Evolutionary conservation across 1,140 invertebrate genomes (phyloP).

Genomic region (Papilio dardanus): DNA sequence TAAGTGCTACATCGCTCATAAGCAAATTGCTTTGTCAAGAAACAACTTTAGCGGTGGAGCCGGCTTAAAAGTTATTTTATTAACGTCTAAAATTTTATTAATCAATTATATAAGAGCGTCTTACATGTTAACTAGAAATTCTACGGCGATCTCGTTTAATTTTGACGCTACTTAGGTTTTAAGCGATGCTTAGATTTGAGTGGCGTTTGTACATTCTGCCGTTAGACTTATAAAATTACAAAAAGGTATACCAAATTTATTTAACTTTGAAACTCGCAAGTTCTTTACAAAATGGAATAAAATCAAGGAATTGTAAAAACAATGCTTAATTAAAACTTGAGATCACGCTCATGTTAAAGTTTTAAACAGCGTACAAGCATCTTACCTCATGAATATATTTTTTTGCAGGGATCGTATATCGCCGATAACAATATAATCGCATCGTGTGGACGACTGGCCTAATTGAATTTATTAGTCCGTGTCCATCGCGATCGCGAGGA

Average conservation of each 20-base stretch:
- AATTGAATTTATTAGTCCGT: constrained; percentile 68
- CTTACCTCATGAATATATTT: constrained; percentile 37
- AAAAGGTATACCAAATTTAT: too few relatives aligned
- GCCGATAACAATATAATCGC: constrained; percentile 58
- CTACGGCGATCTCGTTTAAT: too few relatives aligned
- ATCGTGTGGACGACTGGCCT: constrained; percentile 53
- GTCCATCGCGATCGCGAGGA: constrained; percentile 49
- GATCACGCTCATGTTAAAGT: not conserved
- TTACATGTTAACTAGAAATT: too few relatives aligned
- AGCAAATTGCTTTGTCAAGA: constrained; percentile 8
- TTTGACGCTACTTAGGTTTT: too few relatives aligned
- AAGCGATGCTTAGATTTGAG: too few relatives aligned
- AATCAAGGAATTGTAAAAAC: not conserved
- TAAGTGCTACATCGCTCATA: constrained; percentile 24
- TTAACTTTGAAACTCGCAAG: too few relatives aligned
- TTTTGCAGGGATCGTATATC: constrained; percentile 46
- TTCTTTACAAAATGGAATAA: not conserved
- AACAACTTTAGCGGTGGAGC: not conserved
- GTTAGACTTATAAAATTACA: too few relatives aligned
- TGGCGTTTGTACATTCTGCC: too few relatives aligned
- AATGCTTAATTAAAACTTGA: constrained; percentile 12
- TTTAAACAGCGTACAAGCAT: not conserved
- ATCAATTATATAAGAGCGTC: too few relatives aligned
- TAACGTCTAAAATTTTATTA: too few relatives aligned
- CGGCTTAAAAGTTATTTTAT: not conserved